A percentile compares a stretch with the other conserved stretches of the same genome.
Evolutionary conservation across 1,140 invertebrate genomes (phyloP).

Genomic region (Parapsyche elsis): DNA sequence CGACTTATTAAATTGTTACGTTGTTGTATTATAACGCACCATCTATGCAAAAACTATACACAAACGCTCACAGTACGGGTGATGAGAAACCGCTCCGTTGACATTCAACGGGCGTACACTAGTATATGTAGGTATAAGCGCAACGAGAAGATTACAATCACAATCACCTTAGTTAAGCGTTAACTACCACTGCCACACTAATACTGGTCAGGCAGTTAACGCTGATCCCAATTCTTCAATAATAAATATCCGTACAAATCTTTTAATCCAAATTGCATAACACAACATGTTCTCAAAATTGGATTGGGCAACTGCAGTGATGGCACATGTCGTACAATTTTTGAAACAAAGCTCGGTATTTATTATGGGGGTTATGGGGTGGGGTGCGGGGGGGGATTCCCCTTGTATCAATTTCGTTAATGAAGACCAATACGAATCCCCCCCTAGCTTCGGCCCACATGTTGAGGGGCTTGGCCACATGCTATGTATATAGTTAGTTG

Average conservation of each 20-base stretch:
- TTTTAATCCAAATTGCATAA: neutral
- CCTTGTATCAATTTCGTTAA: constrained; percentile 46
- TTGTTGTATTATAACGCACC: too few relatives aligned
- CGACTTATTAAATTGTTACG: too few relatives aligned
- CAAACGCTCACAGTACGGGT: too few relatives aligned
- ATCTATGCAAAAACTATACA: too few relatives aligned
- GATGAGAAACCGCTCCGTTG: too few relatives aligned
- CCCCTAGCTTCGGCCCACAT: constrained; percentile 24
- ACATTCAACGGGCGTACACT: too few relatives aligned
- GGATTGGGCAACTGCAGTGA: neutral
- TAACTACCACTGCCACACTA: too few relatives aligned
- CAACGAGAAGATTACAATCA: too few relatives aligned
- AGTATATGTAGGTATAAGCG: too few relatives aligned
- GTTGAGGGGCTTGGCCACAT: constrained; percentile 34
- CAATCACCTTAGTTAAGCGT: too few relatives aligned
- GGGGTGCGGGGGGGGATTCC: neutral
- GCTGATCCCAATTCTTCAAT: too few relatives aligned
- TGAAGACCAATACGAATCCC: constrained; percentile 39
- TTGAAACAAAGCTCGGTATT: neutral
- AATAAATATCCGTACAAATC: neutral
- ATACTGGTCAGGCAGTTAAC: too few relatives aligned
- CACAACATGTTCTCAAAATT: neutral
- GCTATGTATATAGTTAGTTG: constrained; percentile 16
- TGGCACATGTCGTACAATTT: neutral
- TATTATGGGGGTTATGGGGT: neutral